Evolutionary conservation across 2,113 vertebrate genomes (phyloP), one percentile per base, ranked within the genome.

Genomic region (Hippocampus comes): DNA sequence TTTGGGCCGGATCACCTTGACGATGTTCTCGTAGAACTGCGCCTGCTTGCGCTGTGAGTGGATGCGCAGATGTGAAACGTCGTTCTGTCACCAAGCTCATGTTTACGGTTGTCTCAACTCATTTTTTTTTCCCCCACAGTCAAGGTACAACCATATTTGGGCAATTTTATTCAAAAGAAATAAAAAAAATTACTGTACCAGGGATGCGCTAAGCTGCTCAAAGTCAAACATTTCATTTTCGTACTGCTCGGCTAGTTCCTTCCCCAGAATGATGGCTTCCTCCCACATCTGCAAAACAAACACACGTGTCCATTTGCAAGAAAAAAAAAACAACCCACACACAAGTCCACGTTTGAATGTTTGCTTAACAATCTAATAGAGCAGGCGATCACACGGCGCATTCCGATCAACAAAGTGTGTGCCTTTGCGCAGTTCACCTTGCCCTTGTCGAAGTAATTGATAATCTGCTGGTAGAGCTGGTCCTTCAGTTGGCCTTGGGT

Each of bases 171-270:
- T 46, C 14, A 11, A 46, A 46, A 46, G 34, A 38, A 38, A 38
- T 6, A 5, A 38, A 38, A 34, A n/a, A 38, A 6, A 21, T 4
- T 6, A 10, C 92, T 95, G 84, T 89, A 99, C 97, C 96, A 99
- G 92, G 78, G 97, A 91, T 57, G 95, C 94, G 49, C 97, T 98
- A 63, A 99, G 95, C 84, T 99, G 97, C 82, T 99, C 96, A 68
- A 97, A 99, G 90, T 99, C 97, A 90, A 99, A 99, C 95, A 98
- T 97, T 86, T 99, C 96, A 56, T 95, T 99, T 82, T 99, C 97
- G 23, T 99, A 99, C 87, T 99, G 97, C 41, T 99, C 96, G 0
- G 97, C 95, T 68, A 99, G 93, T 77, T 99, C 96, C 91, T 99
- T 99, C 80, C 97, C 96, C 88, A 99, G 89, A 80, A 96, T 92